phyloP scores from a whole-genome alignment of 30 jellyfish, hydroid and myxozoan genomes.

The Rhopilema esculentum region DNA sequence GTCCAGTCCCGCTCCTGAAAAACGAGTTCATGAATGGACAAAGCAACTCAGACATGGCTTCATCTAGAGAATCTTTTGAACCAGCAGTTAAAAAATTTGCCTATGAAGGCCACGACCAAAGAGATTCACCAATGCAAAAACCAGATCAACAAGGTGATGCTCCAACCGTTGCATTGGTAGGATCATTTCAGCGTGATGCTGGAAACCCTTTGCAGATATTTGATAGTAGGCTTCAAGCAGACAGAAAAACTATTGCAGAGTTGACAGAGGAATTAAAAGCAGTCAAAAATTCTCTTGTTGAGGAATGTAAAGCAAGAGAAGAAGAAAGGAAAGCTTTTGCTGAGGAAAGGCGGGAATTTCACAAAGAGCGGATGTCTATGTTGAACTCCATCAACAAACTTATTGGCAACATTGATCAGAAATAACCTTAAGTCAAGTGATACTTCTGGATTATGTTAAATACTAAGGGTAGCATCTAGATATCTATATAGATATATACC shows the following conservation, averaged over 20 bases:
- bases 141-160: conserved; percentile 7
- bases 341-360: conserved; percentile 58
- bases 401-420: conserved; percentile 53
- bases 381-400: conserved; percentile 46
- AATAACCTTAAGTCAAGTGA: not conserved
- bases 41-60: conserved; percentile 1
- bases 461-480: no score
- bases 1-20: conserved; percentile 38
- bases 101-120: conserved; percentile 8
- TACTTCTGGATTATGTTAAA: no score
- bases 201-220: not conserved
- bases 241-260: conserved; percentile 31
- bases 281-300: conserved; percentile 24
- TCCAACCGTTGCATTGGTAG: not conserved
- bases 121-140: conserved; percentile 29
- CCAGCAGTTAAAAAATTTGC: conserved; percentile 39
- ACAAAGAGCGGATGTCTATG: conserved; percentile 69
- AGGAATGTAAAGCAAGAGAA: conserved; percentile 48
- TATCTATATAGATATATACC: no score
- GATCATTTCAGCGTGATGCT: conserved; percentile 37
- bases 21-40: conserved; percentile 32
- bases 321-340: conserved; percentile 67
- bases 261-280: conserved; percentile 51
- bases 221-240: conserved; percentile 1
- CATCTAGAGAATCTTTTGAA: conserved; percentile 5